Conservation (phyloP, 2,888 invertebrate species). For the Erynnis tages region DNA sequence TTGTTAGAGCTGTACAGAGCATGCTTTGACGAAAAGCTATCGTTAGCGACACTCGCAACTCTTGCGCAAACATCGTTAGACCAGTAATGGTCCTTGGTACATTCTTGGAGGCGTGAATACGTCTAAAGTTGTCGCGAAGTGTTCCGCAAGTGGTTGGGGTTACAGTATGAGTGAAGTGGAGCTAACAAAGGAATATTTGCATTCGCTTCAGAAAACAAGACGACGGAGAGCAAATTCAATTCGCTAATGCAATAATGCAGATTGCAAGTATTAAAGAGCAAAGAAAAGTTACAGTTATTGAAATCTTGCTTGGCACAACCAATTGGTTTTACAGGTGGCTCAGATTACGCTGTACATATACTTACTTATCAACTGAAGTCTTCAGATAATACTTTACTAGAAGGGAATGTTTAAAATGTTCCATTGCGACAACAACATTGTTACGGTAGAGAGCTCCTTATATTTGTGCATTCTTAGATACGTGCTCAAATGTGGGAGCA, state of each 20-base stretch:
- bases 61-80: slow-evolving; percentile 61
- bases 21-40: slow-evolving; percentile 50
- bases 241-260: slow-evolving; percentile 16
- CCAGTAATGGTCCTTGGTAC: slow-evolving; percentile 50
- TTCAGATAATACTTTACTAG: background rate
- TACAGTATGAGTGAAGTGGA: slow-evolving; percentile 67
- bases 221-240: slow-evolving; percentile 15
- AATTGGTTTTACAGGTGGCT: background rate
- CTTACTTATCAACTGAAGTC: background rate
- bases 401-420: background rate
- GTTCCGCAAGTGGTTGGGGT: slow-evolving; percentile 59
- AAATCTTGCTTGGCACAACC: slow-evolving; percentile 3
- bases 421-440: background rate
- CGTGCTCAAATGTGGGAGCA: slow-evolving; percentile 59
- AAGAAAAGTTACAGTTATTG: slow-evolving; percentile 12
- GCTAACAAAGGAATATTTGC: slow-evolving; percentile 59
- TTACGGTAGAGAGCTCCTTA: background rate
- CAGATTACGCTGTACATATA: slow-evolving; percentile 5
- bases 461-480: slow-evolving; percentile 33
- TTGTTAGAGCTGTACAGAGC: slow-evolving; percentile 31
- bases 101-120: slow-evolving; percentile 54
- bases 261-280: slow-evolving; percentile 2
- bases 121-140: slow-evolving; percentile 63
- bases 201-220: slow-evolving; percentile 5
- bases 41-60: slow-evolving; percentile 52